Conservation (phyloP, 2,113 vertebrate genomes). For the Siphamia tubifer region DNA sequence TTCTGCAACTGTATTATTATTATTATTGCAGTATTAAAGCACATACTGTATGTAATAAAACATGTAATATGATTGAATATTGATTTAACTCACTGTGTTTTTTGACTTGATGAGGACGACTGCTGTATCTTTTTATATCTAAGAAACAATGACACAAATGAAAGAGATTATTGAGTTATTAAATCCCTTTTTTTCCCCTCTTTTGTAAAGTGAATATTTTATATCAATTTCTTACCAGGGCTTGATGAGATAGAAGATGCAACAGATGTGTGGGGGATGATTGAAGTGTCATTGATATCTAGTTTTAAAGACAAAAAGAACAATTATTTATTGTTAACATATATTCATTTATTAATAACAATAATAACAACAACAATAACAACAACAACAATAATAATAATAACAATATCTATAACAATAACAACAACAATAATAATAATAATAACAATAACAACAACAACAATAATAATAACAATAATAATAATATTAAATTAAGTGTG, state of each 20-base stretch:
- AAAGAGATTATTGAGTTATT: neutral
- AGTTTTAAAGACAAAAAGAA: neutral
- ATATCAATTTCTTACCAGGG: conserved; percentile 63
- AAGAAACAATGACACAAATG: conserved; percentile 31
- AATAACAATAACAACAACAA: too few species aligned
- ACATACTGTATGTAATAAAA: neutral
- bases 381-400: too few species aligned
- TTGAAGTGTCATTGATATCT: conserved; percentile 70
- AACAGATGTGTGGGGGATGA: conserved; percentile 36
- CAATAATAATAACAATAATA: too few species aligned
- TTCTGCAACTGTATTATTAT: too few species aligned
- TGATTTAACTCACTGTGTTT: conserved; percentile 91
- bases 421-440: too few species aligned
- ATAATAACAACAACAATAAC: too few species aligned
- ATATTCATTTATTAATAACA: neutral
- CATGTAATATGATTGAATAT: neutral
- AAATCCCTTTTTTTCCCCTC: neutral
- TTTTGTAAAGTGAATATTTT: neutral
- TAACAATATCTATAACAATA: too few species aligned
- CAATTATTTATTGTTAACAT: neutral
- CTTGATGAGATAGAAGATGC: conserved; percentile 68
- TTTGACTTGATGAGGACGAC: conserved; percentile 83
- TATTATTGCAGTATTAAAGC: too few species aligned
- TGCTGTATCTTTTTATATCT: conserved; percentile 85
- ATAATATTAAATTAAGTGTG: too few species aligned